A percentile compares a stretch with the other conserved stretches of the same genome.
Evolutionary conservation across 2,797 vertebrate species (phyloP).

Genomic region (Cirrhinus mrigala): DNA sequence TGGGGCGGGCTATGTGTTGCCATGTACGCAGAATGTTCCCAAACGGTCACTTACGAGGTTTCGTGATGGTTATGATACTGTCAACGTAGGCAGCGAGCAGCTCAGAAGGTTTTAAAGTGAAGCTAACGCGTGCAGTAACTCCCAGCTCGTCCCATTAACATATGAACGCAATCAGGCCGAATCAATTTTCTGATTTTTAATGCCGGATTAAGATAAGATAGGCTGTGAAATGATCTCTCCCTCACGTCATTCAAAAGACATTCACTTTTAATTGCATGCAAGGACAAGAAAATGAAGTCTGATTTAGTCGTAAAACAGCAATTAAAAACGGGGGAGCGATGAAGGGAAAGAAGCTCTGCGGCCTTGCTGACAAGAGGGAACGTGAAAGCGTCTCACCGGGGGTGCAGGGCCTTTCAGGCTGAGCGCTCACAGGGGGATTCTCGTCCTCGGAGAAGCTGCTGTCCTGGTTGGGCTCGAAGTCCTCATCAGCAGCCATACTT

Average conservation of each 20-base stretch:
- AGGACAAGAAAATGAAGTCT: constrained; percentile 41
- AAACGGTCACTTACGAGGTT: not conserved
- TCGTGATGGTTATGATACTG: not conserved
- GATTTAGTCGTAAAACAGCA: constrained; percentile 55
- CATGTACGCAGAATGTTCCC: constrained; percentile 16
- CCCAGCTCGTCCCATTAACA: constrained; percentile 39
- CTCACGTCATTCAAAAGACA: constrained; percentile 49
- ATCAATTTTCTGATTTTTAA: constrained; percentile 58
- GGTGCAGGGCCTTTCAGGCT: constrained; percentile 83
- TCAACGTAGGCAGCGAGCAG: constrained; percentile 7
- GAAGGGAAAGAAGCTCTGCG: constrained; percentile 28
- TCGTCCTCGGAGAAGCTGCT: constrained; percentile 99
- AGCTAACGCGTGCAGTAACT: constrained; percentile 26
- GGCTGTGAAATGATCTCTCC: constrained; percentile 55
- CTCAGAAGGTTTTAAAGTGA: not conserved
- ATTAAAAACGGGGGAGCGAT: constrained; percentile 47
- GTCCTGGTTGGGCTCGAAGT: constrained; percentile 98
- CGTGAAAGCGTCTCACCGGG: constrained; percentile 80
- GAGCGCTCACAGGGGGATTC: constrained; percentile 77
- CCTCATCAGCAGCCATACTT: constrained; percentile 98
- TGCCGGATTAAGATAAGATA: constrained; percentile 59
- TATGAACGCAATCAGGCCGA: constrained; percentile 53
- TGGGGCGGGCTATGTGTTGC: too few species aligned
- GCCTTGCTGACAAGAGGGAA: constrained; percentile 25
- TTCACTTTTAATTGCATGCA: constrained; percentile 48